These are phyloP conservation scores for Luehdorfia chinensis DNA, from an alignment of 1,140 invertebrate genomes.

Conservation along the genomic window DNA sequence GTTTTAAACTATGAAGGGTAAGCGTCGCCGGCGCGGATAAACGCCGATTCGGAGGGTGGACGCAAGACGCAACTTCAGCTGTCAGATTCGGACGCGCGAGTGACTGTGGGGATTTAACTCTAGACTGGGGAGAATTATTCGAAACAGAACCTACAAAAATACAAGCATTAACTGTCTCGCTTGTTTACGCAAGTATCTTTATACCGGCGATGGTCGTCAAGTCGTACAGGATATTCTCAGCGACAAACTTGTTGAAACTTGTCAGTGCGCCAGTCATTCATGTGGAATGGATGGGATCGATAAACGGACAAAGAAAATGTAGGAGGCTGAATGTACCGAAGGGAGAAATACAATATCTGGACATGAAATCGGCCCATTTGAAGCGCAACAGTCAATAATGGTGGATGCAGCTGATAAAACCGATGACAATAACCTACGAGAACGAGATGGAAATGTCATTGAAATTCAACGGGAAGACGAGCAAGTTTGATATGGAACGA, in stretches of 20 bases:
- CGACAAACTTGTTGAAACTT: background rate
- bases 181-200: conserved; percentile 20
- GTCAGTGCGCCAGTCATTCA: conserved; percentile 10
- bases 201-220: background rate
- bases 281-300: conserved; percentile 15
- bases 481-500: conserved; percentile 14
- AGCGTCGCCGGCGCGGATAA: too few species aligned
- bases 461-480: conserved; percentile 7
- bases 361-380: conserved; percentile 20
- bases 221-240: background rate
- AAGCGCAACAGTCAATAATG: conserved; percentile 4
- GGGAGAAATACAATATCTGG: conserved; percentile 23
- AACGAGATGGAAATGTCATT: conserved; percentile 7
- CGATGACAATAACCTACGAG: background rate
- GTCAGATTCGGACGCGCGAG: too few species aligned
- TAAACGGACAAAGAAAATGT: background rate
- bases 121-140: conserved; percentile 20
- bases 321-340: conserved; percentile 21
- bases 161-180: conserved; percentile 4
- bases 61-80: too few species aligned
- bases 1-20: too few species aligned
- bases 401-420: conserved; percentile 14
- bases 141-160: conserved; percentile 18
- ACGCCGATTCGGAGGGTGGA: conserved; percentile 12
- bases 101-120: conserved; percentile 17